Evolutionary conservation across 2,113 vertebrate genomes (phyloP), one percentile per base, ranked within the genome.

Genomic region (Muscicapa adusta): DNA sequence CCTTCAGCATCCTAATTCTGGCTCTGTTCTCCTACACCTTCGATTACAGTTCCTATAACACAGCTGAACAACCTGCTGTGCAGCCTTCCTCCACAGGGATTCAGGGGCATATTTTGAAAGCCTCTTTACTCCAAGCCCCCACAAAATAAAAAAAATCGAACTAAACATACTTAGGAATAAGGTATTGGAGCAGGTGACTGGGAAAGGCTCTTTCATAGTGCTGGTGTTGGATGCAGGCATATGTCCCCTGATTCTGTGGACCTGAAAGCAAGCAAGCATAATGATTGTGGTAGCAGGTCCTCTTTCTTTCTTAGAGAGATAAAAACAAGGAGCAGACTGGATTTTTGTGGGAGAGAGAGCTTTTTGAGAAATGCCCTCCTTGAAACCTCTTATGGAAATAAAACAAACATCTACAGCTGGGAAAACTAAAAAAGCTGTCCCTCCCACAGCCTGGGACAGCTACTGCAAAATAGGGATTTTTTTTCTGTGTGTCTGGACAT

Each of bases 1-100:
- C n/a, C 74, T 82, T 47, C 33, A 33, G 78, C 60, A 90, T 85
- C 88, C 54, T 76, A 76, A 88, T 96, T 94, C 85, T 96, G 90
- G 58, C 81, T 90, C 40, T 73, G 60, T 42, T 78, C 71, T 93
- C 60, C 53, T 70, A 72, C 82, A 85, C 67, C 75, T 91, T 91
- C 8, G 1, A 58, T 82, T 91, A 19, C 38, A 60, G 72, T 34
- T 96, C 91, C 90, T 58, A 2, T 90, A 91, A 91, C 0, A 2
- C 56, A 61, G 66, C 42, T 66, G 88, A 94, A 73, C 71, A 90
- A 61, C 85, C 50, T 56, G 62, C 90, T 94, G 71, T 93, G 85
- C 61, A 76, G 1, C 70, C 81, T 93, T 86, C 70, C 47, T 87
- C 88, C 85, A 48, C 42, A 60, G 81, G 77, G 71, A 68, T 65